Evolutionary conservation across 37 sponge, comb jelly and placozoan genomes (phyloP), one percentile per base, ranked within the genome.

Genomic region (Axinella damicornis): DNA sequence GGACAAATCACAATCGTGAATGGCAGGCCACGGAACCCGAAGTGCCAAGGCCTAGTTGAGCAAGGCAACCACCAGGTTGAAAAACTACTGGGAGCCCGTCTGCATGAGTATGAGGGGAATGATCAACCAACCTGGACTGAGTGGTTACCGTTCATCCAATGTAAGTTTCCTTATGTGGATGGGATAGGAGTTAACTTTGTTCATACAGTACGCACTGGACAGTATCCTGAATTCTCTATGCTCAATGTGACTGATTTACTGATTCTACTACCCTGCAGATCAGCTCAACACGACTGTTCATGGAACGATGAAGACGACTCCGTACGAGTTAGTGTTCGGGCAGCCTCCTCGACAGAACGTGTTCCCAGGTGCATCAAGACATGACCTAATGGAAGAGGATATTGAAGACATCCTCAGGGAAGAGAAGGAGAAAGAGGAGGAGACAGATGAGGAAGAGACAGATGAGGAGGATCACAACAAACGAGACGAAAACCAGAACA

Each of bases 291-390:
- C 85, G 31, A 68, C 61, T 67, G 31, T 85, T 53, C 76, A 85
- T 74, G 76, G 63, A 19, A 65, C 69, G 4, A 66, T 76, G 76
- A 85, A 85, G 65, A 56, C 77, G 14, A 85, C 69, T 40, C 85
- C 85, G 15, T 85, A 60, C 65, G 85, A 85, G 77, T 38, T 85
- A n/a, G 85, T 85, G 56, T 85, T 76, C 76, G 85, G 77, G 31
- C 85, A 85, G 77, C 76, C 76, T 35, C 85, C 85, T 46, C 77
- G 68, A 18, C 32, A 62, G 13, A 36, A 55, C n/a, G 67, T 85
- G 18, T 85, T 85, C 34, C 85, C 85, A 31, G 76, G 77, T 53
- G 75, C 57, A 25, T 40, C 22, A 57, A 67, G 36, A 33, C 17
- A 19, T 33, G 25, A 65, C 16, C 30, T 85, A 30, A 65, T 75